Evolutionary conservation across 2,888 invertebrate species (phyloP).

Genomic region (Glyphotaelius pellucidus): DNA sequence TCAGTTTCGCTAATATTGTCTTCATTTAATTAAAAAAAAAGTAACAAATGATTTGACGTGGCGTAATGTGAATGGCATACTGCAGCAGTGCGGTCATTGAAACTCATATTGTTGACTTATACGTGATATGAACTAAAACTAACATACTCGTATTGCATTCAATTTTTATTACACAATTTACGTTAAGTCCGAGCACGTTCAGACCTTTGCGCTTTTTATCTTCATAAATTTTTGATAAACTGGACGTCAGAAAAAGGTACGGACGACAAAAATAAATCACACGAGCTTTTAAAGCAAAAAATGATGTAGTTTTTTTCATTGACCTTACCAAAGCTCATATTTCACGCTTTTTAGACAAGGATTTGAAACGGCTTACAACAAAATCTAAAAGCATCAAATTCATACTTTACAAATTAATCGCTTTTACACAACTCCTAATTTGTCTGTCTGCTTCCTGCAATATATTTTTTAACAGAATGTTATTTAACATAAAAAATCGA

Average conservation of each 20-base stretch:
- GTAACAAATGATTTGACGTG: no score
- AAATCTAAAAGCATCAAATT: not conserved
- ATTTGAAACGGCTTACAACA: not conserved
- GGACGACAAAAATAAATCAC: not conserved
- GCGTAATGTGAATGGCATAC: no score
- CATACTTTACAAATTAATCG: no score
- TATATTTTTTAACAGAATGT: no score
- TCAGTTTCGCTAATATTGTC: no score
- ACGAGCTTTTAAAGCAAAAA: not conserved
- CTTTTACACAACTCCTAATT: no score
- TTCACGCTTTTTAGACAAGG: not conserved
- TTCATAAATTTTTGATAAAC: slow-evolving; percentile 11
- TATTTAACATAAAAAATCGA: no score
- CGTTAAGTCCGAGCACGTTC: not conserved
- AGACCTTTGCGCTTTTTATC: not conserved
- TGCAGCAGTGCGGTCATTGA: no score
- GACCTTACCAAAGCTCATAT: not conserved
- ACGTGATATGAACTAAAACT: not conserved
- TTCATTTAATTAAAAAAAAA: no score
- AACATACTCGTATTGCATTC: not conserved
- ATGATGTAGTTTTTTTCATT: not conserved
- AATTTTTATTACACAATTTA: not conserved
- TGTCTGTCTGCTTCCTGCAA: no score
- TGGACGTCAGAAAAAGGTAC: not conserved
- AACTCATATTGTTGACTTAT: no score